Percentiles rank a stretch among this genome's conserved stretches.
Conservation (phyloP, 2,113 vertebrate genomes). For the Cavia porcellus region DNA sequence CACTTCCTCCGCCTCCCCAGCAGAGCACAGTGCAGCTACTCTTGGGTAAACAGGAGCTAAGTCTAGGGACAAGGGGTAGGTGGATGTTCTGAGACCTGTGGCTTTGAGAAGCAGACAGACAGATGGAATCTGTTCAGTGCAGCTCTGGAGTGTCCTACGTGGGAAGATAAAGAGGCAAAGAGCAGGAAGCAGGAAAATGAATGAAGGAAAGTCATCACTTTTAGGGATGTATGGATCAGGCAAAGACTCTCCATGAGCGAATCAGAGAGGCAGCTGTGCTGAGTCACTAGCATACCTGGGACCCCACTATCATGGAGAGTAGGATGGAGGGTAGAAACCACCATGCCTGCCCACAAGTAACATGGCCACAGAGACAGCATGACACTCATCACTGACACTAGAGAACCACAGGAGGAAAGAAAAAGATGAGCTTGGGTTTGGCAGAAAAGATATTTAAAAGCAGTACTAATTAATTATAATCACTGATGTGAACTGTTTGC, state of each 20-base stretch:
- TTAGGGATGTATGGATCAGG: background rate
- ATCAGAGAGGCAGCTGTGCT: background rate
- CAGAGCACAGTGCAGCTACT: background rate
- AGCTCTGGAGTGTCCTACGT: background rate
- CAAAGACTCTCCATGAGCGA: background rate
- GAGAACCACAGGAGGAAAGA: background rate
- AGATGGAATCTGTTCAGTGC: background rate
- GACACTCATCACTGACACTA: background rate
- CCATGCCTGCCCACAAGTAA: rapidly evolving
- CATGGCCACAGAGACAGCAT: background rate
- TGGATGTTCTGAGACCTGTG: background rate
- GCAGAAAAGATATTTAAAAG: slow-evolving; percentile 70
- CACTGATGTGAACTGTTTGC: slow-evolving; percentile 68
- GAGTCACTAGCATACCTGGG: background rate
- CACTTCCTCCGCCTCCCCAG: background rate
- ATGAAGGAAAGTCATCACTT: background rate
- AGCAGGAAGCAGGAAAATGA: background rate
- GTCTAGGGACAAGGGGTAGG: background rate
- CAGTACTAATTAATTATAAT: slow-evolving; percentile 70
- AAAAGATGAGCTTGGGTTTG: background rate
- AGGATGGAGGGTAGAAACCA: background rate
- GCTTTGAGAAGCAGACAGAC: background rate
- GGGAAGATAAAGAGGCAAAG: background rate
- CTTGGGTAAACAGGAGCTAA: background rate
- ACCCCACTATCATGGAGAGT: rapidly evolving